These are phyloP conservation scores for Phania funesta DNA, from an alignment of 2,888 invertebrate species.

Conservation along the genomic window DNA sequence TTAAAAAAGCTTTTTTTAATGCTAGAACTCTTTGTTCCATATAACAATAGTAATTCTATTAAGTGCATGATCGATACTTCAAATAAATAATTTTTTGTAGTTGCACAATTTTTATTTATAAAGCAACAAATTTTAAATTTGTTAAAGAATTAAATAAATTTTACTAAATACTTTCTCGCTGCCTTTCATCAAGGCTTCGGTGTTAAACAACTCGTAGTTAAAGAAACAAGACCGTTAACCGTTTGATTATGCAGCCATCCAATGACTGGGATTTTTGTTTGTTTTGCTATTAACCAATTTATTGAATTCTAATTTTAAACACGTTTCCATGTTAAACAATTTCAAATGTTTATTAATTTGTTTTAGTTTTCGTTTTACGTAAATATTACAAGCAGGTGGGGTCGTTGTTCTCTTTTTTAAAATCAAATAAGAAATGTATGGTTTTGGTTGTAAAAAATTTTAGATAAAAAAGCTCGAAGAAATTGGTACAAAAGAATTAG, in stretches of 20 bases:
- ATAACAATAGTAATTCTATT: background rate
- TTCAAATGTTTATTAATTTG: constrained; percentile 20
- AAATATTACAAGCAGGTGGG: constrained; percentile 58
- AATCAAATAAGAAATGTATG: constrained; percentile 37
- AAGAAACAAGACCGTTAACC: background rate
- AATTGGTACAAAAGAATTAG: background rate
- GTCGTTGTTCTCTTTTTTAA: constrained; percentile 59
- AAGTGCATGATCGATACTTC: background rate
- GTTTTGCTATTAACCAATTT: constrained; percentile 42
- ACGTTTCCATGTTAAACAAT: constrained; percentile 55
- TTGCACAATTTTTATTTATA: too few species aligned
- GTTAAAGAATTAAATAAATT: too few species aligned
- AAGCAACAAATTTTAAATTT: too few species aligned
- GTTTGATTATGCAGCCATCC: background rate
- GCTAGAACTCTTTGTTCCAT: background rate
- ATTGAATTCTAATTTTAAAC: constrained; percentile 59
- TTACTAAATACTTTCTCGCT: background rate
- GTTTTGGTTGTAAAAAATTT: constrained; percentile 6
- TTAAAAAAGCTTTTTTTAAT: background rate
- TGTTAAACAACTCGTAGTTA: constrained; percentile 6
- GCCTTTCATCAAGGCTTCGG: background rate
- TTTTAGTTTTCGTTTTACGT: constrained; percentile 2
- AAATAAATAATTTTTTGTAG: background rate
- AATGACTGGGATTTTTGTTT: constrained; percentile 13
- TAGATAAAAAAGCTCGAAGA: constrained; percentile 3